Percentiles rank a stretch among this genome's conserved stretches.
These are phyloP conservation scores for Drosophila lacertosa DNA, from an alignment of 1,140 invertebrate species.

Conservation along the genomic window DNA sequence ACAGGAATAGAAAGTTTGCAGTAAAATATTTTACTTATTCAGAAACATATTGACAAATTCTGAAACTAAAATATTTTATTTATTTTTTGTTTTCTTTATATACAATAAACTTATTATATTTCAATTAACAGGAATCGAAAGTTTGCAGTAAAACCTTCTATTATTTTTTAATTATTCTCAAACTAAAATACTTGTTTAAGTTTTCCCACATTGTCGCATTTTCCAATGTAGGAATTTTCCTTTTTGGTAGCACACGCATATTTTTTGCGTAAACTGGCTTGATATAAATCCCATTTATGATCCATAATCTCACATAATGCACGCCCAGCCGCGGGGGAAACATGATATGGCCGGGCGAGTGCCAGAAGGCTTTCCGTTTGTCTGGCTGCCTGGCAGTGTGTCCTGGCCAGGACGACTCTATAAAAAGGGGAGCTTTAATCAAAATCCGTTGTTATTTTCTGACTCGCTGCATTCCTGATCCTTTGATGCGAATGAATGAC, in stretches of 20 bases:
- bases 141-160: too few species aligned
- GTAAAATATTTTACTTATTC: too few species aligned
- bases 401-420: conserved; percentile 58
- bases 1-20: too few species aligned
- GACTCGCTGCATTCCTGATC: conserved; percentile 84
- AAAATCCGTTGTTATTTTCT: conserved; percentile 85
- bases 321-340: conserved; percentile 63
- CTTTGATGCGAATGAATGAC: conserved; percentile 84
- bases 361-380: conserved; percentile 18
- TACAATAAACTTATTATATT: too few species aligned
- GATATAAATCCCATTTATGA: conserved; percentile 84
- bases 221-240: conserved; percentile 18
- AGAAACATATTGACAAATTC: too few species aligned
- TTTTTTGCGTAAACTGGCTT: conserved; percentile 47
- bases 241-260: conserved; percentile 8
- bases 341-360: conserved; percentile 60
- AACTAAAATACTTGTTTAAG: not conserved
- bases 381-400: not conserved
- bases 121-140: too few species aligned
- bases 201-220: conserved; percentile 8
- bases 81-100: too few species aligned
- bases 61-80: too few species aligned
- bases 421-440: conserved; percentile 84
- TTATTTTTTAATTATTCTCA: too few species aligned
- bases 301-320: conserved; percentile 83